Evolutionary conservation across 2,888 invertebrate genomes (phyloP).

Genomic region (Drosophila pseudotakahashii): DNA sequence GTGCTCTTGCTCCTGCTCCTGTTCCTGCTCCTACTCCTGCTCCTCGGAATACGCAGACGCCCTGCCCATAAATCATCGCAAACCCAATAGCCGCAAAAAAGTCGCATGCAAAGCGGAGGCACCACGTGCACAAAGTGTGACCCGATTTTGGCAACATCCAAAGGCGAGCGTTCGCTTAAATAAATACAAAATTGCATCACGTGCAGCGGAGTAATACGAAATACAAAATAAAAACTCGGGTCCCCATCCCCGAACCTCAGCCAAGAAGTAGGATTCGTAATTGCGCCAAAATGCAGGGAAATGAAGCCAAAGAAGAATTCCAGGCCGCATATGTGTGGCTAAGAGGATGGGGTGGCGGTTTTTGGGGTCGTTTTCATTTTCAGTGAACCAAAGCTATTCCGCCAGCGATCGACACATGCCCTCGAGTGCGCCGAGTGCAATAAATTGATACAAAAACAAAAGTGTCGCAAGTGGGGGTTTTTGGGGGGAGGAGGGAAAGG

Average conservation of each 20-base stretch:
- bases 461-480: slow-evolving; percentile 10
- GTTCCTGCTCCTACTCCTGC: background rate
- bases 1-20: slow-evolving; percentile 13
- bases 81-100: slow-evolving; percentile 40
- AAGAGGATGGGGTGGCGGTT: background rate
- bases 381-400: slow-evolving; percentile 14
- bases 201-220: slow-evolving; percentile 28
- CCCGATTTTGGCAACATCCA: slow-evolving; percentile 53
- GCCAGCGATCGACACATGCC: slow-evolving; percentile 35
- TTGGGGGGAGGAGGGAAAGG: background rate
- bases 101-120: slow-evolving; percentile 28
- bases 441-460: slow-evolving; percentile 28
- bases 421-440: slow-evolving; percentile 32
- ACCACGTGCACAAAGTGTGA: slow-evolving; percentile 73
- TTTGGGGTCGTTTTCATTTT: slow-evolving; percentile 42
- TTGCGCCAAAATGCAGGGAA: slow-evolving; percentile 24
- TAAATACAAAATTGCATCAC: slow-evolving; percentile 46
- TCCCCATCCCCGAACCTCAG: background rate
- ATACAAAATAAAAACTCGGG: background rate
- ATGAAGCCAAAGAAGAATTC: background rate
- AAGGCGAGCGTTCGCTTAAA: slow-evolving; percentile 23
- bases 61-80: slow-evolving; percentile 56
- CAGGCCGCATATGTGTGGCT: slow-evolving; percentile 12
- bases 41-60: slow-evolving; percentile 36
- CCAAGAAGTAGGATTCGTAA: slow-evolving; percentile 18